Conservation (phyloP, 2,888 invertebrate genomes). For the Hedychridium roseum region DNA sequence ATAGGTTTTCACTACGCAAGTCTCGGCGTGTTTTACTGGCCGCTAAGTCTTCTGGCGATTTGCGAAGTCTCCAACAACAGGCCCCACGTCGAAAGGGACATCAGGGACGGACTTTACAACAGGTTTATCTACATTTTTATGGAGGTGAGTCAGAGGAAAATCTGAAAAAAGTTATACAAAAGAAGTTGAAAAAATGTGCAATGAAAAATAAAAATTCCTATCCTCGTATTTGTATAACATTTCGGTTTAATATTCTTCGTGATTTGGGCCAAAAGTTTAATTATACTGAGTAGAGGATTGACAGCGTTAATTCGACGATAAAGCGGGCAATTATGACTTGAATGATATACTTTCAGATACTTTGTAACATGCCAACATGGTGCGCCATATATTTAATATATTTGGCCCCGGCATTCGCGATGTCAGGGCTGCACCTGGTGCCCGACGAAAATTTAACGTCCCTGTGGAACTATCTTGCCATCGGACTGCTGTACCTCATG, state of each 20-base stretch:
- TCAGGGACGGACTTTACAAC: constrained; percentile 82
- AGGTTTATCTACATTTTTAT: constrained; percentile 80
- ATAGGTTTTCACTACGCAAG: constrained; percentile 88
- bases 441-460: constrained; percentile 56
- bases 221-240: no score
- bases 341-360: constrained; percentile 70
- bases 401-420: constrained; percentile 86
- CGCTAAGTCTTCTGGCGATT: constrained; percentile 65
- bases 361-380: constrained; percentile 81
- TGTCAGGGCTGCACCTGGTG: constrained; percentile 79
- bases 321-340: no score
- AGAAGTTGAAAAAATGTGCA: no score
- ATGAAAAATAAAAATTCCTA: no score
- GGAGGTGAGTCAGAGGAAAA: constrained; percentile 75
- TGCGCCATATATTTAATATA: constrained; percentile 84
- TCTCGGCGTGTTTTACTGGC: constrained; percentile 82
- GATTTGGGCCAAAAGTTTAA: no score
- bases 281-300: no score
- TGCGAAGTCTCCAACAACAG: constrained; percentile 63
- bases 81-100: constrained; percentile 78
- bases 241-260: no score
- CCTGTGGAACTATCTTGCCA: constrained; percentile 54
- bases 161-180: constrained; percentile 21
- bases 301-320: no score
- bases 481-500: constrained; percentile 55